Base-by-base conservation (phyloP, 2,888 invertebrate species). In the Heliconius ethilla region DNA sequence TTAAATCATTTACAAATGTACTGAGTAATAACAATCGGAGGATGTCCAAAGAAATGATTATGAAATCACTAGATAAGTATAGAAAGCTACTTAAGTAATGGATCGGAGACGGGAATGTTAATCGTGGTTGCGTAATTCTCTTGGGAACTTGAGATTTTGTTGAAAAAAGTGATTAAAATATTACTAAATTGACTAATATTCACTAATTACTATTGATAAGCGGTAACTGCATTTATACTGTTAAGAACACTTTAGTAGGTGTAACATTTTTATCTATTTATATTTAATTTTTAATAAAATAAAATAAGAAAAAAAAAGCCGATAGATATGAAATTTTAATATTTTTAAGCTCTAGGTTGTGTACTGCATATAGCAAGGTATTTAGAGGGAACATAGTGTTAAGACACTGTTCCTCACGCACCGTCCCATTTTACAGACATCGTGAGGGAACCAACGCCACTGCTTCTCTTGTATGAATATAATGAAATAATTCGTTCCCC, bases 51-150 rank as follows among this genome's bases (percentile, higher is more conserved):
- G 77, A 75, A 79, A 79, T 81, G n/a, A 80, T 81, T 79, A 80
- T 76, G 77, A 78, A 81, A 77, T 77, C 70, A 70, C 73, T 77
- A 76, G 80, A 79, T 80, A 75, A 79, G 70, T 77, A 80, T 79
- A 75, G 87, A 91, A 90, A 90, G 86, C 79, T 66, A 81, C 85
- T 89, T 90, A 89, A 89, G 87, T 90, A 91, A 92, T 89, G 87
- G 86, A 84, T 87, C 84, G 83, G 86, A 84, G 83, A 86, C 87
- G 88, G 85, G 90, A 89, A 91, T 91, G 88, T 85, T 89, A 90
- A 91, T 89, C 78, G 55, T 70, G 73, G 80, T 82, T 84, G 82
- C 89, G 87, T 84, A 88, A 90, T 51, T 59, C 37, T 62, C 10
- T 63, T 45, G 29, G 40, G 62, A 45, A 45, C 37, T 55, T 18